phyloP scores from a whole-genome alignment of 2,888 invertebrate genomes.

The Epirrita christyi region DNA sequence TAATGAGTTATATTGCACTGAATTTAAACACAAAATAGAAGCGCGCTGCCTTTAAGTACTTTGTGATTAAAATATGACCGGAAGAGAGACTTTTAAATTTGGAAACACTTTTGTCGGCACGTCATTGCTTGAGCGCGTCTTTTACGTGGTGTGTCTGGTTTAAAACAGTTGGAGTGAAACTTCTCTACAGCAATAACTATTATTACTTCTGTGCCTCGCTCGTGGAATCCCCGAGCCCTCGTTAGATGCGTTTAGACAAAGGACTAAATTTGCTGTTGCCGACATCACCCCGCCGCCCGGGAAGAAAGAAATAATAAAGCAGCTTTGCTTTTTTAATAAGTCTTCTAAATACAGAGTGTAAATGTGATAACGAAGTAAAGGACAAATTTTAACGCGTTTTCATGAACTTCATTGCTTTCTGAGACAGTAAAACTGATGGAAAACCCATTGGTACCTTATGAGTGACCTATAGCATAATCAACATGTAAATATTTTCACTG shows the following conservation, averaged over 20 bases:
- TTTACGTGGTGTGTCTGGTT: too few relatives aligned
- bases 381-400: conserved; percentile 5
- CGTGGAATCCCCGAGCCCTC: conserved; percentile 39
- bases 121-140: too few relatives aligned
- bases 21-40: too few relatives aligned
- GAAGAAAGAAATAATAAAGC: conserved; percentile 56
- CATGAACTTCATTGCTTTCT: neutral
- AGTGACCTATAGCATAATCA: too few relatives aligned
- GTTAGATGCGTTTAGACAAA: conserved; percentile 57
- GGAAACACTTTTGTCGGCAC: too few relatives aligned
- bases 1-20: too few relatives aligned
- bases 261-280: conserved; percentile 43
- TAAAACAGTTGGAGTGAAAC: neutral
- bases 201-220: conserved; percentile 38
- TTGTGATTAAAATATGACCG: too few relatives aligned
- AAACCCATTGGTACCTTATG: too few relatives aligned
- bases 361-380: conserved; percentile 13
- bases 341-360: conserved; percentile 9
- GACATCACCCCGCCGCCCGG: conserved; percentile 42
- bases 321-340: conserved; percentile 24
- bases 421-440: too few relatives aligned
- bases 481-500: too few relatives aligned
- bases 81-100: too few relatives aligned
- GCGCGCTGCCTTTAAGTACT: too few relatives aligned
- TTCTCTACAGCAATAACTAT: neutral